Evolutionary conservation across 1,140 invertebrate genomes (phyloP).

Genomic region (Rhyacophila brunnea): DNA sequence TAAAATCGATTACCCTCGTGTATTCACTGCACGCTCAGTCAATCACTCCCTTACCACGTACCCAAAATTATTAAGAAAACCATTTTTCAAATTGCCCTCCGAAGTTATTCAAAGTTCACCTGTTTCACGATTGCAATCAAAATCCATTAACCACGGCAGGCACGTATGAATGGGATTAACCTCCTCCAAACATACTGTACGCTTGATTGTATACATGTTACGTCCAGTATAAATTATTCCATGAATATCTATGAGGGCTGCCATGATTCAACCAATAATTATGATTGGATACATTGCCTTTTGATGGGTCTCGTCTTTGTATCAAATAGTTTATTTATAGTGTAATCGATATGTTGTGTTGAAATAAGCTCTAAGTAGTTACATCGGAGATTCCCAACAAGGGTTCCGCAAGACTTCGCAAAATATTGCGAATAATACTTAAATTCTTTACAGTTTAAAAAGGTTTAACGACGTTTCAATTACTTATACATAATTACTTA

Average conservation of each 20-base stretch:
- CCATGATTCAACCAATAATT: constrained; percentile 33
- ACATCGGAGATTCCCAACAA: too few relatives aligned
- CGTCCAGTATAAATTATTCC: constrained; percentile 29
- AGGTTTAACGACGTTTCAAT: too few relatives aligned
- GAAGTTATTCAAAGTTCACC: constrained; percentile 1
- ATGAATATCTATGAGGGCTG: constrained; percentile 35
- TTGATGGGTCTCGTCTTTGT: constrained; percentile 13
- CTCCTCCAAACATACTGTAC: not conserved
- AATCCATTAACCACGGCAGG: constrained; percentile 31
- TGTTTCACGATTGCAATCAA: constrained; percentile 12
- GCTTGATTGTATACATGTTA: constrained; percentile 14
- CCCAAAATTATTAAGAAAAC: not conserved
- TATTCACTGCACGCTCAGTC: too few relatives aligned
- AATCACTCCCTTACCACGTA: not conserved
- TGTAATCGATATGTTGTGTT: constrained; percentile 15
- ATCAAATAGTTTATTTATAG: constrained; percentile 13
- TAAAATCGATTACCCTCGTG: too few relatives aligned
- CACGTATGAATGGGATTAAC: constrained; percentile 17
- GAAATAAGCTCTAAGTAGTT: too few relatives aligned
- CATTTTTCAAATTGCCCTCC: constrained; percentile 11
- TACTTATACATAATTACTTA: too few relatives aligned
- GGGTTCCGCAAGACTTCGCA: too few relatives aligned
- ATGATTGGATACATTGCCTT: constrained; percentile 31
- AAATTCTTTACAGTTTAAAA: too few relatives aligned
- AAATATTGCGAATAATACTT: too few relatives aligned